phyloP scores from a whole-genome alignment of 2,797 vertebrate genomes.

The Gadopsis marmoratus region DNA sequence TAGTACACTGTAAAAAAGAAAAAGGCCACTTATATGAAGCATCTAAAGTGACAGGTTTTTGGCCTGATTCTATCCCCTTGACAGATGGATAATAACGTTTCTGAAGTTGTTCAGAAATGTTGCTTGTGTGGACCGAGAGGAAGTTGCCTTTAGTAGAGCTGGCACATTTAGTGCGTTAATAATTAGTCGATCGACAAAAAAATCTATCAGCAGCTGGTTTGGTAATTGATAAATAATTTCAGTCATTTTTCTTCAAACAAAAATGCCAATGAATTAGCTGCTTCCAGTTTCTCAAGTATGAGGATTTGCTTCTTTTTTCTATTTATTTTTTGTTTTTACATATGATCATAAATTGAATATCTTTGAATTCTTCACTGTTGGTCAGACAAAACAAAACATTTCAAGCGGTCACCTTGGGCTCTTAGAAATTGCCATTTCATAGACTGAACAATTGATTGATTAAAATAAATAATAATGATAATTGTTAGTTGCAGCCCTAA shows the following conservation, averaged over 20 bases:
- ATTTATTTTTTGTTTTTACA: not conserved
- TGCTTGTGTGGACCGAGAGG: not conserved
- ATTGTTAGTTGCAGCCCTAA: not conserved
- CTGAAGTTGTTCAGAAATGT: not conserved
- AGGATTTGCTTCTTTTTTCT: not conserved
- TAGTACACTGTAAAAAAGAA: not conserved
- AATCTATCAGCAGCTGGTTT: not conserved
- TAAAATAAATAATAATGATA: not conserved
- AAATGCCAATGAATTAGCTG: not conserved
- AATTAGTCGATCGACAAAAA: not conserved
- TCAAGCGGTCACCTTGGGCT: not conserved
- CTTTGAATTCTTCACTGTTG: not conserved
- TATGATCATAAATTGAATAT: not conserved
- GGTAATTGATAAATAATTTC: not conserved
- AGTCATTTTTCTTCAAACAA: not conserved
- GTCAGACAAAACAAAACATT: not conserved
- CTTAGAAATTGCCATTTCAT: not conserved
- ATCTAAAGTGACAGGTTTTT: not conserved
- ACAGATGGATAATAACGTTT: slow-evolving; percentile 13
- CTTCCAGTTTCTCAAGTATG: not conserved
- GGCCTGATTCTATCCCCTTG: not conserved
- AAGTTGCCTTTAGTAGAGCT: not conserved
- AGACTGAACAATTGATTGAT: not conserved
- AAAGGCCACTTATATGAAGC: not conserved
- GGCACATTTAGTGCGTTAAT: not conserved